Base-by-base conservation (phyloP, 2,888 invertebrate species). In the Sericinus montela region DNA sequence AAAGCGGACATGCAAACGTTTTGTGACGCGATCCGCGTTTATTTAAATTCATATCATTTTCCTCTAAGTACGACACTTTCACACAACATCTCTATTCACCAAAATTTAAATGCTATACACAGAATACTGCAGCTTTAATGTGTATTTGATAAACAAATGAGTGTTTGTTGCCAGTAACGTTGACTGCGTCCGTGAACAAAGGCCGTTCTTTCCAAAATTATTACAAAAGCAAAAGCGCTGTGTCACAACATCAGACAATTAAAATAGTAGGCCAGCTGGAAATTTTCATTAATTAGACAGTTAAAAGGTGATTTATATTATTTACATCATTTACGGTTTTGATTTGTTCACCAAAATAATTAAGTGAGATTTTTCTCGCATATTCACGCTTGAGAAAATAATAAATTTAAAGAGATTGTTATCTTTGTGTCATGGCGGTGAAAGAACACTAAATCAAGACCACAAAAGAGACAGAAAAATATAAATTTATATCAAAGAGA, bases 121-220 rank as follows among this genome's bases (percentile, higher is more conserved):
- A 70, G 29, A 29, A 70, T 67, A 67, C 65, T 62, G 56, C 54
- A 54, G 45, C 59, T 73, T 68, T 85, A 82, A 86, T 87, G 85
- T 58, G 67, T 80, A 82, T 86, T 86, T 86, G 82, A 86, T 83
- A 86, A 87, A 86, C 82, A 85, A 80, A 84, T 86, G 80, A 84
- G 80, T 69, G 63, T 65, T 65, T 65, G 66, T 68, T 59, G 51
- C 57, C 62, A 64, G 70, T 75, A 70, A 71, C 70, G 72, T 63
- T 75, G 72, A 19, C 19, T 19, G 71, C 75, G 79, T 72, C 69
- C 75, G 70, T 75, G 75, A 83, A 86, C 80, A 84, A 82, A 81
- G 77, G 69, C 72, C 72, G 72, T 65, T 71, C 68, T 78, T 83
- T 85, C 82, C 79, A 74, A 75, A 82, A 87, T 82, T 72, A 69